phyloP scores from a whole-genome alignment of 2,888 invertebrate species.

The Erpobdella octoculata region DNA sequence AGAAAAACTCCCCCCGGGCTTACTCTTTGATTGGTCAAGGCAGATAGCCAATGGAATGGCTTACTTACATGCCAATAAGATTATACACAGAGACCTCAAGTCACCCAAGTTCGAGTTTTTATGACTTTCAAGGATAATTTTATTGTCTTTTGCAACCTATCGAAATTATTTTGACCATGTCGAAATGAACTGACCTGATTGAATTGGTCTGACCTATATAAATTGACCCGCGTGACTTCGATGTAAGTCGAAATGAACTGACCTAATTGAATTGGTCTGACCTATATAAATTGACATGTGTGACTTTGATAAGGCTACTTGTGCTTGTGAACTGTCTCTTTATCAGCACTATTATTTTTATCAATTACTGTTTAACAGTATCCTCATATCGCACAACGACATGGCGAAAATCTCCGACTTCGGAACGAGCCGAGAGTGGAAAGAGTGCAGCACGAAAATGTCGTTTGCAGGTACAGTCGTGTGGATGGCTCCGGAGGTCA shows the following conservation, averaged over 20 bases:
- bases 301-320: too few relatives aligned
- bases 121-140: background rate
- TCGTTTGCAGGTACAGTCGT: constrained; percentile 95
- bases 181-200: background rate
- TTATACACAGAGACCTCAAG: constrained; percentile 94
- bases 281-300: too few relatives aligned
- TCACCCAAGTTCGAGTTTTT: constrained; percentile 74
- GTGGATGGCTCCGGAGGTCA: constrained; percentile 99
- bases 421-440: constrained; percentile 85
- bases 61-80: constrained; percentile 87
- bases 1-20: constrained; percentile 70
- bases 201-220: too few relatives aligned
- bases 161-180: background rate
- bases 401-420: constrained; percentile 92
- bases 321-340: background rate
- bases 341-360: background rate
- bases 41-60: constrained; percentile 94
- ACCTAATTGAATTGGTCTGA: too few relatives aligned
- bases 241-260: background rate
- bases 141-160: background rate
- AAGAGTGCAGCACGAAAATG: constrained; percentile 87
- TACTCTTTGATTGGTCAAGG: constrained; percentile 83
- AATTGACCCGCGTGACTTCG: too few relatives aligned
- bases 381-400: constrained; percentile 53
- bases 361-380: constrained; percentile 42